Evolutionary conservation across 2,113 vertebrate species (phyloP).

Genomic region (Porphyrio hochstetteri): DNA sequence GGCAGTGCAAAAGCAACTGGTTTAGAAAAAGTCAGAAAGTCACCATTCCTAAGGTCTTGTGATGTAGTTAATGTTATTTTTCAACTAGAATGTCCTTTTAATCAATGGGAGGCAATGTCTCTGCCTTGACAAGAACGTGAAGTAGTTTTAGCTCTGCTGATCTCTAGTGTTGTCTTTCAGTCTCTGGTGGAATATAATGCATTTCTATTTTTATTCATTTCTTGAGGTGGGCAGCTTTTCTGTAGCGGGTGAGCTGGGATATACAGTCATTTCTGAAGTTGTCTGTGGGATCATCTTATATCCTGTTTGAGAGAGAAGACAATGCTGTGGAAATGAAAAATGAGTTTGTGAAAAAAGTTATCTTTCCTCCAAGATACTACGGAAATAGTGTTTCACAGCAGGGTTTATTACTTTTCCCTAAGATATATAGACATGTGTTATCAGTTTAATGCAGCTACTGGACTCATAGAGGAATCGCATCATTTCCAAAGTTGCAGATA

Average conservation of each 20-base stretch:
- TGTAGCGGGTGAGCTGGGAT: slow-evolving; percentile 45
- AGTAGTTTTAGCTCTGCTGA: slow-evolving; percentile 11
- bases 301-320: slow-evolving; percentile 75
- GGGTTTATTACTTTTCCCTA: slow-evolving; percentile 69
- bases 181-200: background rate
- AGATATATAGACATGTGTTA: slow-evolving; percentile 77
- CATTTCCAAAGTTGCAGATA: slow-evolving; percentile 46
- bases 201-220: slow-evolving; percentile 66
- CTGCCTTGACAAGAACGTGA: slow-evolving; percentile 25
- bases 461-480: slow-evolving; percentile 57
- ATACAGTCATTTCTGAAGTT: slow-evolving; percentile 63
- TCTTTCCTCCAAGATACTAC: slow-evolving; percentile 67
- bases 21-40: background rate
- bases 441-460: slow-evolving; percentile 77
- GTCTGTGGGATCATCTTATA: slow-evolving; percentile 71
- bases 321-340: slow-evolving; percentile 79
- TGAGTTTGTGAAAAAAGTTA: slow-evolving; percentile 74
- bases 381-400: slow-evolving; percentile 73
- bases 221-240: slow-evolving; percentile 47
- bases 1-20: background rate
- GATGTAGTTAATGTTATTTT: background rate
- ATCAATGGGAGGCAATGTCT: background rate
- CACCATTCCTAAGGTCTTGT: background rate
- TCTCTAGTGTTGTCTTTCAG: background rate
- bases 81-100: background rate